Evolutionary conservation across 2,797 vertebrate genomes (phyloP).

Genomic region (Arrhamphus sclerolepis): DNA sequence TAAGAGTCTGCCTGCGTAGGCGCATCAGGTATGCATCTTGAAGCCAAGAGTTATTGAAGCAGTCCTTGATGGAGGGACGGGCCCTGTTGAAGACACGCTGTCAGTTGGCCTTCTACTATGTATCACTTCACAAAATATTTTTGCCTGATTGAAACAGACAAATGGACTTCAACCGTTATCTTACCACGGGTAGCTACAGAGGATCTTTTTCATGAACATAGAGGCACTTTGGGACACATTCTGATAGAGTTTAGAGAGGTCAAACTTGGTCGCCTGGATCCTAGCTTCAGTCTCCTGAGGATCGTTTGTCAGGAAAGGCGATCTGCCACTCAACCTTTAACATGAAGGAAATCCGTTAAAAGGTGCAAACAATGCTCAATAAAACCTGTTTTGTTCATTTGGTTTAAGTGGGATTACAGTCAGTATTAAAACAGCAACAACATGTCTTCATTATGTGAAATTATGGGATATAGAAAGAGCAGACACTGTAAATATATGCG

Average conservation of each 20-base stretch:
- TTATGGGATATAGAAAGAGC: no score
- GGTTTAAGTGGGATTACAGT: background rate
- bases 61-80: conserved; percentile 94
- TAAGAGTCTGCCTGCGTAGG: conserved; percentile 94
- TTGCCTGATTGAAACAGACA: no score
- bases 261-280: conserved; percentile 93
- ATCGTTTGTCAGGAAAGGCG: conserved; percentile 89
- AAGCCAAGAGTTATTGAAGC: conserved; percentile 94
- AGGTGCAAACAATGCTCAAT: background rate
- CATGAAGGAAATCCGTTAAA: background rate
- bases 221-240: conserved; percentile 98
- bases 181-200: conserved; percentile 95
- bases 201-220: conserved; percentile 95
- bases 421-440: no score
- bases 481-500: no score
- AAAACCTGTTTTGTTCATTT: background rate
- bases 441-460: no score
- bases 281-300: conserved; percentile 89
- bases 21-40: conserved; percentile 98
- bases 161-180: conserved; percentile 31
- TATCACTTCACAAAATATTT: no score
- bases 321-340: conserved; percentile 91
- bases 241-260: conserved; percentile 95
- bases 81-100: conserved; percentile 80
- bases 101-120: background rate